These are phyloP conservation scores for Anthrax anthrax DNA, from an alignment of 2,888 invertebrate genomes.

Conservation along the genomic window DNA sequence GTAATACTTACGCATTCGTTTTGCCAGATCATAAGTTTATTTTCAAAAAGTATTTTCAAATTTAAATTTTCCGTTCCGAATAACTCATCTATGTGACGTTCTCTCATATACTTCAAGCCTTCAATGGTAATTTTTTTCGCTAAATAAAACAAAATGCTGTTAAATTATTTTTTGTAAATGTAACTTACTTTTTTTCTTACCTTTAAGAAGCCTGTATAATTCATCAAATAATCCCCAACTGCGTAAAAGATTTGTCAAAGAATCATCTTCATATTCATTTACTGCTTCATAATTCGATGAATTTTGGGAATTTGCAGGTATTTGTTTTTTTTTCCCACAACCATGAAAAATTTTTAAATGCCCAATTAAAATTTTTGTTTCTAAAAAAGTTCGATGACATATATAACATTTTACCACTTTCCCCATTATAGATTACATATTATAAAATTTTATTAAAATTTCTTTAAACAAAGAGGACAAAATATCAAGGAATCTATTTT, in stretches of 20 bases:
- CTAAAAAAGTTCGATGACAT: too few relatives aligned
- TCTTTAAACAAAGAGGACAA: too few relatives aligned
- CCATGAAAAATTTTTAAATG: too few relatives aligned
- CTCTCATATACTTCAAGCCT: neutral
- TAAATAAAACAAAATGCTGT: neutral
- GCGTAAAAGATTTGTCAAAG: neutral
- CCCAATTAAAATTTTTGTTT: too few relatives aligned
- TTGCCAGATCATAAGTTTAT: neutral
- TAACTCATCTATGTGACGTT: constrained; percentile 1
- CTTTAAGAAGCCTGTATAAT: neutral
- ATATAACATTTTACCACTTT: too few relatives aligned
- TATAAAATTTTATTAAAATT: too few relatives aligned
- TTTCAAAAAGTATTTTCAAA: neutral
- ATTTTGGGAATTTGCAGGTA: too few relatives aligned
- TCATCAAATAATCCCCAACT: neutral
- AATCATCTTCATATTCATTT: neutral
- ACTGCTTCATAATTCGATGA: neutral
- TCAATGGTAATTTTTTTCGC: neutral
- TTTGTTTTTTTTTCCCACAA: too few relatives aligned
- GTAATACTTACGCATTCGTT: neutral
- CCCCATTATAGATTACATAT: too few relatives aligned
- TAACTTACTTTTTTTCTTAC: neutral
- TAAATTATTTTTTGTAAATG: neutral
- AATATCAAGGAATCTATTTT: too few relatives aligned
- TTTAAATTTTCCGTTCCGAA: neutral